These are phyloP conservation scores for Darevskia mixta DNA, from an alignment of 2,797 vertebrate species.

Conservation along the genomic window DNA sequence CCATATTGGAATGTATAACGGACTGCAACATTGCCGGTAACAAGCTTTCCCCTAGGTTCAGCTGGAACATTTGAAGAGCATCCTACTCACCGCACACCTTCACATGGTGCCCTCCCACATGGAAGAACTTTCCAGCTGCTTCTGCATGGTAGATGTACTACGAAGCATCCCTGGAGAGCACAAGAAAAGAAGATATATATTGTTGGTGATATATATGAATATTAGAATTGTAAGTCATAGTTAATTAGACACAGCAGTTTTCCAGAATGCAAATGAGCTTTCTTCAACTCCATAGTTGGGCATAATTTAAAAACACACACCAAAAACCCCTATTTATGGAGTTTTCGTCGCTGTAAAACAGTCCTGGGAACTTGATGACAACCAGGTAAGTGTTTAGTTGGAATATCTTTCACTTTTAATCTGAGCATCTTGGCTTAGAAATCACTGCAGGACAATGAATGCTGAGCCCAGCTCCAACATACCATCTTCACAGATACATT, in stretches of 20 bases:
- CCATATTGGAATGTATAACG: no score
- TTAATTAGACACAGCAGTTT: not conserved
- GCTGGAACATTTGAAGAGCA: not conserved
- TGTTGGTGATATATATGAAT: not conserved
- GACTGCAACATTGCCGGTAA: not conserved
- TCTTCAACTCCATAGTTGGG: not conserved
- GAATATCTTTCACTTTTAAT: not conserved
- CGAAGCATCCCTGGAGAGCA: not conserved
- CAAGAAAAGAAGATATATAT: not conserved
- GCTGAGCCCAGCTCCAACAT: not conserved
- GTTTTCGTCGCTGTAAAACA: not conserved
- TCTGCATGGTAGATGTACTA: not conserved
- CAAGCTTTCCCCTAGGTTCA: not conserved
- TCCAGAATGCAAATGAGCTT: not conserved
- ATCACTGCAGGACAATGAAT: not conserved
- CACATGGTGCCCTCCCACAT: not conserved
- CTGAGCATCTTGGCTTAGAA: not conserved
- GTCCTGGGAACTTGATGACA: not conserved
- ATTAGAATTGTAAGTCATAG: not conserved
- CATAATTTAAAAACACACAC: not conserved
- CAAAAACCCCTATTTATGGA: not conserved
- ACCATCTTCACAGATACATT: constrained; percentile 11
- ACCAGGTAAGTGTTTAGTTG: not conserved
- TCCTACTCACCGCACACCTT: not conserved
- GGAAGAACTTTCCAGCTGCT: not conserved